Conservation (phyloP, 2,888 invertebrate species). For the Cosmopolites sordidus region DNA sequence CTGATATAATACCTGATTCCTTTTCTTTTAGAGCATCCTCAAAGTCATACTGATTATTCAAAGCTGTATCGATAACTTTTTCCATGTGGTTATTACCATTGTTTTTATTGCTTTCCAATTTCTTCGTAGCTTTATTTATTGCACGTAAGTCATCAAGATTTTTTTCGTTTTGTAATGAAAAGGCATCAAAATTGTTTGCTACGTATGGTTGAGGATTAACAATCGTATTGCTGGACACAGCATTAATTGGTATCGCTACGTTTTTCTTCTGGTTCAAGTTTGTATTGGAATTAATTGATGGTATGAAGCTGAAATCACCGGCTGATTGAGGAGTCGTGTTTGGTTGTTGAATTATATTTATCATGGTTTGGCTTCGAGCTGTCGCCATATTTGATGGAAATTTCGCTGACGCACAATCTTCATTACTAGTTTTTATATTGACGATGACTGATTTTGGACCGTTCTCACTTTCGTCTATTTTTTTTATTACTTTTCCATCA, state of each 20-base stretch:
- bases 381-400: background rate
- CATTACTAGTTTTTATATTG: conserved; percentile 26
- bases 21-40: background rate
- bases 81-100: conserved; percentile 6
- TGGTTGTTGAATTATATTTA: background rate
- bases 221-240: conserved; percentile 8
- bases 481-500: conserved; percentile 33
- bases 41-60: conserved; percentile 10
- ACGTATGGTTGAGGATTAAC: background rate
- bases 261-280: conserved; percentile 10
- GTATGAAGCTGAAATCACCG: background rate
- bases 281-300: background rate
- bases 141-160: background rate
- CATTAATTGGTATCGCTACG: conserved; percentile 16
- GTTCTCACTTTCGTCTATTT: conserved; percentile 29
- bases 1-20: background rate
- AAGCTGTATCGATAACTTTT: conserved; percentile 18
- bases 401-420: background rate
- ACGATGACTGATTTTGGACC: conserved; percentile 32
- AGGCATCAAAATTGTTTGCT: background rate
- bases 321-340: background rate
- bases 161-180: background rate
- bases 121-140: background rate
- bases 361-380: background rate
- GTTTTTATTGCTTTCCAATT: conserved; percentile 3